phyloP scores from a whole-genome alignment of 2,888 invertebrate species.

The Timema cristinae region DNA sequence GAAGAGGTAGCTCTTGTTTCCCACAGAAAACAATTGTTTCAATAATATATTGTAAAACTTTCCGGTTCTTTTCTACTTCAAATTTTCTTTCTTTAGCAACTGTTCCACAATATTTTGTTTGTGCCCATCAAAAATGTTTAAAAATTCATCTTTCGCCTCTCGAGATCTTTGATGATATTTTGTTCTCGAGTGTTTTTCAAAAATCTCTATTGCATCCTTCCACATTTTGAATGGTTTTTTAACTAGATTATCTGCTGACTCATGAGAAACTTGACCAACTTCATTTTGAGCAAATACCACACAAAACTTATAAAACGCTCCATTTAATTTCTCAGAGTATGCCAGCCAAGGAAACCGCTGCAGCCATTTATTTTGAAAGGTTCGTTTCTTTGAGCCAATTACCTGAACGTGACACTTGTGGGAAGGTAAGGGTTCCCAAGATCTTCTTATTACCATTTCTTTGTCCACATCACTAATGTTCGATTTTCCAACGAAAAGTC shows the following conservation, averaged over 20 bases:
- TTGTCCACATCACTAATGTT: too few relatives aligned
- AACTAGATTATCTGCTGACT: conserved; percentile 6
- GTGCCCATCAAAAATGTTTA: conserved; percentile 4
- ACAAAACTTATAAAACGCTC: conserved; percentile 14
- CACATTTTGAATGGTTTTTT: conserved; percentile 12
- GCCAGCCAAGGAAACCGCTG: conserved; percentile 14
- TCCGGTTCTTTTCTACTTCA: conserved; percentile 9
- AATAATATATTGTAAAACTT: conserved; percentile 10
- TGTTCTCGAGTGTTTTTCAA: conserved; percentile 4
- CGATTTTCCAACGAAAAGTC: too few relatives aligned
- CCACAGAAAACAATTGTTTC: conserved; percentile 32
- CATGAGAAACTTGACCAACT: conserved; percentile 10
- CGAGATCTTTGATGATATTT: conserved; percentile 6
- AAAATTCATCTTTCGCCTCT: conserved; percentile 13
- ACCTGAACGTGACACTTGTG: conserved; percentile 7
- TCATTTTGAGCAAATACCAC: conserved; percentile 9
- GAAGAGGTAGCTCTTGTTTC: conserved; percentile 35
- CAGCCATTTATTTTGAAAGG: conserved; percentile 1
- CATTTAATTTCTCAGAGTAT: conserved; percentile 9
- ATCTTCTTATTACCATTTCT: too few relatives aligned
- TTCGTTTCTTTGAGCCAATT: conserved; percentile 3
- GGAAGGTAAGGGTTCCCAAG: background rate
- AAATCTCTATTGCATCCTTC: conserved; percentile 12
- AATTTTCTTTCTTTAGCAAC: conserved; percentile 1
- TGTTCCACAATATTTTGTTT: background rate